These are phyloP conservation scores for Julus scandinavius DNA, from an alignment of 2,888 invertebrate species.

Conservation along the genomic window DNA sequence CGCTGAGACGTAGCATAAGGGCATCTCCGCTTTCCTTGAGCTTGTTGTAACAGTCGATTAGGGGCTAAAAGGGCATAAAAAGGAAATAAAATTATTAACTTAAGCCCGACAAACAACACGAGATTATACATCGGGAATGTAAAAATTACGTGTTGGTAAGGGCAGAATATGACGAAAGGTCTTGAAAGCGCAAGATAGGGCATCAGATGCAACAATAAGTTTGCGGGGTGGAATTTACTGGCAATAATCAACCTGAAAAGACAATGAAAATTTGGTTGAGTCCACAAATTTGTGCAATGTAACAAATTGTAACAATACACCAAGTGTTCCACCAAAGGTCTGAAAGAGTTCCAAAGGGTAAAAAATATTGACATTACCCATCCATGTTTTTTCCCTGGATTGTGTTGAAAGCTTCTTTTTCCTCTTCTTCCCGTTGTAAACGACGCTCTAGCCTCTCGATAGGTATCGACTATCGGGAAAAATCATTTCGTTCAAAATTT, in stretches of 20 bases:
- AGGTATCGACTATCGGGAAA: conserved; percentile 58
- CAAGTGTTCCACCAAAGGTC: no score
- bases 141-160: conserved; percentile 74
- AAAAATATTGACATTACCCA: conserved; percentile 25
- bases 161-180: conserved; percentile 86
- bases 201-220: conserved; percentile 78
- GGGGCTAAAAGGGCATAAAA: conserved; percentile 69
- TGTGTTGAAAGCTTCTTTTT: conserved; percentile 59
- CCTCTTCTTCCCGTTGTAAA: conserved; percentile 58
- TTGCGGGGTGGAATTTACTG: conserved; percentile 86
- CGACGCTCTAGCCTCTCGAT: conserved; percentile 58
- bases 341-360: no score
- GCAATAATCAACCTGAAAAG: conserved; percentile 77
- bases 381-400: conserved; percentile 57
- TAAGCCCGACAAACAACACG: no score
- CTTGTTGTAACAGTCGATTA: conserved; percentile 83
- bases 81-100: neutral
- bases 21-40: conserved; percentile 78
- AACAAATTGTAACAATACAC: no score
- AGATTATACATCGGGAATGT: no score
- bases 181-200: conserved; percentile 83
- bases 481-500: neutral
- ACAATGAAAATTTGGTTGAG: no score
- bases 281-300: no score
- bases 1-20: conserved; percentile 80